phyloP scores from a whole-genome alignment of 2,888 invertebrate species.

The Charanyca ferruginea region DNA sequence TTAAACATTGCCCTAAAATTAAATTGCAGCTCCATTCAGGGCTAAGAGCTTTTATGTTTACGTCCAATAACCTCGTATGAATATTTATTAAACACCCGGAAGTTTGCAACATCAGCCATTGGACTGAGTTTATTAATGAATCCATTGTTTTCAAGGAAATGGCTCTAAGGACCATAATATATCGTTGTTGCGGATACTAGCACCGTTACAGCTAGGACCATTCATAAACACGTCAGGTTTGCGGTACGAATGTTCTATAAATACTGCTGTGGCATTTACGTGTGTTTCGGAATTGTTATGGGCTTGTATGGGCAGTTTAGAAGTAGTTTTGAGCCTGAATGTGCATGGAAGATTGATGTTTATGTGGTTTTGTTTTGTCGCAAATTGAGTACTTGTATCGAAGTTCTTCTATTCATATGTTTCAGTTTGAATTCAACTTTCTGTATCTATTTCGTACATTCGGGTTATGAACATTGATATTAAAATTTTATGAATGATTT shows the following conservation, averaged over 20 bases:
- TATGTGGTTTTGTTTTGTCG: constrained; percentile 11
- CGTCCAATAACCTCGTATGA: constrained; percentile 9
- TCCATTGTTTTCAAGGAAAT: constrained; percentile 41
- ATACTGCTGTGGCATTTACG: constrained; percentile 40
- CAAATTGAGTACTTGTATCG: background rate
- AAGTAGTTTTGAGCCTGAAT: constrained; percentile 12
- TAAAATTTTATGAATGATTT: too few relatives aligned
- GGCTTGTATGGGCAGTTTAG: constrained; percentile 19
- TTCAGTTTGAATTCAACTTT: background rate
- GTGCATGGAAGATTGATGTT: background rate
- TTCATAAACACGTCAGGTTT: constrained; percentile 54
- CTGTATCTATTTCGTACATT: background rate
- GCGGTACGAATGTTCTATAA: constrained; percentile 41
- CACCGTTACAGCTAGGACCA: constrained; percentile 12
- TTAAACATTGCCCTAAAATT: constrained; percentile 1
- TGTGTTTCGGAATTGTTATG: constrained; percentile 44
- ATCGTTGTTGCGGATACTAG: constrained; percentile 24
- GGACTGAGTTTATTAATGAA: constrained; percentile 33
- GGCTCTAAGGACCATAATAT: constrained; percentile 33
- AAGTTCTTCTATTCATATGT: background rate
- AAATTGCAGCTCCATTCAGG: background rate
- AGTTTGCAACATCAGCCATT: constrained; percentile 22
- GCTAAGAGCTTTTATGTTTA: constrained; percentile 6
- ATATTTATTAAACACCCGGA: constrained; percentile 33
- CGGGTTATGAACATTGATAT: too few relatives aligned